Percentiles rank a stretch among this genome's conserved stretches.
Evolutionary conservation across 2,888 invertebrate species (phyloP).

Genomic region (Scaptomyza polygonia): DNA sequence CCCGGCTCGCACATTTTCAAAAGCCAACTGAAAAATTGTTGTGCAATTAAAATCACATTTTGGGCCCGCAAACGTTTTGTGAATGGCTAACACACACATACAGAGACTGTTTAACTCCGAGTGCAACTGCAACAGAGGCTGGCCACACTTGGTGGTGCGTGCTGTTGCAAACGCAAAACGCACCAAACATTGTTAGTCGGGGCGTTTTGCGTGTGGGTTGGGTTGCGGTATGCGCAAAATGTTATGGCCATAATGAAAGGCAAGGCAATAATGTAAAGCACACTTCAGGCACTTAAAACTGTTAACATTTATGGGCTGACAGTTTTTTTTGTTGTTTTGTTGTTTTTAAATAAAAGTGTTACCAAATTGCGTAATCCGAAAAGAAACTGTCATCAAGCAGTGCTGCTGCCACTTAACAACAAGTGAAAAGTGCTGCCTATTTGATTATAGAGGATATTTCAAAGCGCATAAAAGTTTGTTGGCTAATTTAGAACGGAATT

Average conservation of each 20-base stretch:
- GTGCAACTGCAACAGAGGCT: slow-evolving; percentile 38
- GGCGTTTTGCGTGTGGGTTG: slow-evolving; percentile 68
- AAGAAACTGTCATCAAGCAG: slow-evolving; percentile 6
- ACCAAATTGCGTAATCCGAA: slow-evolving; percentile 40
- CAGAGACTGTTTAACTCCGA: slow-evolving; percentile 40
- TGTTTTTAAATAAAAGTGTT: slow-evolving; percentile 50
- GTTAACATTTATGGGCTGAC: slow-evolving; percentile 56
- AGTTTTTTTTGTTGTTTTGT: too few species aligned
- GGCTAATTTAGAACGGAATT: neutral
- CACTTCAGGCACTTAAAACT: slow-evolving; percentile 47
- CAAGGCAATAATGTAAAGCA: slow-evolving; percentile 65
- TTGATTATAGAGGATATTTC: neutral
- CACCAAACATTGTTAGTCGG: slow-evolving; percentile 9
- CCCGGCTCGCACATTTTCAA: slow-evolving; percentile 52
- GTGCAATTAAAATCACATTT: slow-evolving; percentile 77
- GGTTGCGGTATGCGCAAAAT: slow-evolving; percentile 74
- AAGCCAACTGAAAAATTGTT: slow-evolving; percentile 55
- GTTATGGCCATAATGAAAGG: slow-evolving; percentile 75
- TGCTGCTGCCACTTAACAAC: slow-evolving; percentile 5
- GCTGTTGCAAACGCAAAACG: slow-evolving; percentile 18
- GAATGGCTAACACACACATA: slow-evolving; percentile 45
- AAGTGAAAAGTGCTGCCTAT: slow-evolving; percentile 23
- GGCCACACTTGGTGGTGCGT: slow-evolving; percentile 61
- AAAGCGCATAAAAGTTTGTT: neutral
- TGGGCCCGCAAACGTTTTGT: slow-evolving; percentile 62